Percentiles rank a stretch among this genome's conserved stretches.
These are phyloP conservation scores for Enoplosus armatus DNA, from an alignment of 2,797 vertebrate species.

Conservation along the genomic window DNA sequence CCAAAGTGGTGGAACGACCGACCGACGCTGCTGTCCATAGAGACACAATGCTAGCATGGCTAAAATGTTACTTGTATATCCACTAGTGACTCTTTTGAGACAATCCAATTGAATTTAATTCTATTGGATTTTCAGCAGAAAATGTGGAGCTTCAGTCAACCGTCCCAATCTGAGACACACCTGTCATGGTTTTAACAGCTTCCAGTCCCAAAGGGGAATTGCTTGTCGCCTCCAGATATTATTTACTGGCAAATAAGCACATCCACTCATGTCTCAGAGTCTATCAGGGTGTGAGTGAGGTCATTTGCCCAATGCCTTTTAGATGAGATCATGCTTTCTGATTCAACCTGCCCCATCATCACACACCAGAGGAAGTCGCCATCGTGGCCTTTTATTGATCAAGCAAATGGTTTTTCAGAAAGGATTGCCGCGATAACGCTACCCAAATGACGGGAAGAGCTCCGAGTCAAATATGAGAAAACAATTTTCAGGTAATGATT, in stretches of 20 bases:
- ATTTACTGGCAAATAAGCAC: slow-evolving; percentile 32
- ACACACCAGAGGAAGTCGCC: slow-evolving; percentile 7
- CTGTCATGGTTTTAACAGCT: background rate
- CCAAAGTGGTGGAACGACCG: background rate
- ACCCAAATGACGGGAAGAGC: background rate
- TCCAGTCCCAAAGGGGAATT: slow-evolving; percentile 3
- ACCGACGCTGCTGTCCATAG: background rate
- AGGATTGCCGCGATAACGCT: background rate
- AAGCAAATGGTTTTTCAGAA: slow-evolving; percentile 9
- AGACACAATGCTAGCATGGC: too few relatives aligned
- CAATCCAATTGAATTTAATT: background rate
- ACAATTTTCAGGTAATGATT: slow-evolving; percentile 1
- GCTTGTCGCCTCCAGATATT: slow-evolving; percentile 24
- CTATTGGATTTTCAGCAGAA: slow-evolving; percentile 5
- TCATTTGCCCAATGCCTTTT: slow-evolving; percentile 33
- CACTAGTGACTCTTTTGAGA: background rate
- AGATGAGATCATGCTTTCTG: slow-evolving; percentile 30
- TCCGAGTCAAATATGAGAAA: background rate
- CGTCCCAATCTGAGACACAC: slow-evolving; percentile 3
- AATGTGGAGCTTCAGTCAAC: slow-evolving; percentile 15
- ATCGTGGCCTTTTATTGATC: slow-evolving; percentile 21
- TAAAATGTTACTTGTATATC: too few relatives aligned
- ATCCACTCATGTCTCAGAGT: slow-evolving; percentile 12
- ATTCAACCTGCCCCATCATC: slow-evolving; percentile 15
- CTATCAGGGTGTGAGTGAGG: slow-evolving; percentile 35